Evolutionary conservation across 2,113 vertebrate species (phyloP).

Genomic region (Hippocampus comes): DNA sequence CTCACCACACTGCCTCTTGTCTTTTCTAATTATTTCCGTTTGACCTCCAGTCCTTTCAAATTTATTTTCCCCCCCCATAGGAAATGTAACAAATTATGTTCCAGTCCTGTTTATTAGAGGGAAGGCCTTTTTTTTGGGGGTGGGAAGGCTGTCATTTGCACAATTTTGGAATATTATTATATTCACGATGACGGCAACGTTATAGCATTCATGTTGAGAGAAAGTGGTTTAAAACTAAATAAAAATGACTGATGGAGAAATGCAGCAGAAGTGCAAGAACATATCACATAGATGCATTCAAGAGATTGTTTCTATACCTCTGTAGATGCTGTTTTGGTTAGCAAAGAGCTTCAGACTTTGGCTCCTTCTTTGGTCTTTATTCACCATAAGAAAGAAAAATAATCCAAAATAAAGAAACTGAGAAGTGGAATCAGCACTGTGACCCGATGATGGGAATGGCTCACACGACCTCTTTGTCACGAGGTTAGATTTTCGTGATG

Average conservation of each 20-base stretch:
- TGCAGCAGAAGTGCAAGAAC: neutral
- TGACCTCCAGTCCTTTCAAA: neutral
- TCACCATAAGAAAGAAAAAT: neutral
- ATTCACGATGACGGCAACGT: neutral
- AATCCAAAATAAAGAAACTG: neutral
- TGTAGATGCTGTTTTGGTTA: neutral
- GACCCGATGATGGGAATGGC: too few species aligned
- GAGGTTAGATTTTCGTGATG: too few species aligned
- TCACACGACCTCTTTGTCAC: too few species aligned
- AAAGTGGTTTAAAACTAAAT: neutral
- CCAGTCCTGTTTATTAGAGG: neutral
- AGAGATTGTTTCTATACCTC: neutral
- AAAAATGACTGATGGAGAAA: neutral
- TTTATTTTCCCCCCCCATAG: neutral
- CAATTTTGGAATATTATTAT: neutral
- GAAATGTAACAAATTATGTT: neutral
- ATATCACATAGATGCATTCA: neutral
- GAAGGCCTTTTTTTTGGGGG: too few species aligned
- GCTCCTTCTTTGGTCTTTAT: neutral
- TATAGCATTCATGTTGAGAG: neutral
- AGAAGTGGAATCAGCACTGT: too few species aligned
- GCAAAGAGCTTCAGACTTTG: neutral
- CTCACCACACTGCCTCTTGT: neutral
- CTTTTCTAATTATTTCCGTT: neutral
- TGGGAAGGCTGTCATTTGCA: neutral